These are phyloP conservation scores for Ochlodes sylvanus DNA, from an alignment of 2,888 invertebrate species.

Conservation along the genomic window DNA sequence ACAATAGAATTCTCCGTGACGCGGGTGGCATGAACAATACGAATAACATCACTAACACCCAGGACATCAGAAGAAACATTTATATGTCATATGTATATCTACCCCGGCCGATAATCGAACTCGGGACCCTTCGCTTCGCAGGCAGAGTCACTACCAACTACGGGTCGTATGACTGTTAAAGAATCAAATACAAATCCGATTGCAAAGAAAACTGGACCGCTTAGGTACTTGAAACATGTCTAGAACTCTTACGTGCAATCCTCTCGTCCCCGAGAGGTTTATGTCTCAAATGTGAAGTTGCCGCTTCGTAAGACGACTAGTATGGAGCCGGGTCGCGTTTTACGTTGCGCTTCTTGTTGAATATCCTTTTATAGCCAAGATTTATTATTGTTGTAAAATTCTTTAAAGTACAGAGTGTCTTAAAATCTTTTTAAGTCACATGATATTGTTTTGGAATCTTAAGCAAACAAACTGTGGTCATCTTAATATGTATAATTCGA, in stretches of 20 bases:
- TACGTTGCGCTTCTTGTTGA: background rate
- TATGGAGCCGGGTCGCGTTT: background rate
- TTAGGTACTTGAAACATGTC: slow-evolving; percentile 9
- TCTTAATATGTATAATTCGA: too few species aligned
- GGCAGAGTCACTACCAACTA: too few species aligned
- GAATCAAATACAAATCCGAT: slow-evolving; percentile 17
- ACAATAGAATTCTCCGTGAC: too few species aligned
- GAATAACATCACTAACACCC: too few species aligned
- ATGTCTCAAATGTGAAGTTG: slow-evolving; percentile 14
- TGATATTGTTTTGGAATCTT: background rate
- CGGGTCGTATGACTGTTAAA: background rate
- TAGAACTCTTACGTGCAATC: slow-evolving; percentile 17
- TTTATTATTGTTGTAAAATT: background rate
- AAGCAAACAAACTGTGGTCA: too few species aligned
- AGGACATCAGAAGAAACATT: too few species aligned
- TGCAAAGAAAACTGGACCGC: slow-evolving; percentile 9
- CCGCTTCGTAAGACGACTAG: background rate
- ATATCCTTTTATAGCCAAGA: slow-evolving; percentile 11
- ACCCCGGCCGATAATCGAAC: too few species aligned
- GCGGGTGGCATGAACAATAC: too few species aligned
- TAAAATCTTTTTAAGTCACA: background rate
- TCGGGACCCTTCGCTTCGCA: too few species aligned
- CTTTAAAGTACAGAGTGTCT: background rate
- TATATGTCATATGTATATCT: too few species aligned
- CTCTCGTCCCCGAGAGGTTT: slow-evolving; percentile 15